Conservation (phyloP, 2,888 invertebrate genomes). For the Labia minor region DNA sequence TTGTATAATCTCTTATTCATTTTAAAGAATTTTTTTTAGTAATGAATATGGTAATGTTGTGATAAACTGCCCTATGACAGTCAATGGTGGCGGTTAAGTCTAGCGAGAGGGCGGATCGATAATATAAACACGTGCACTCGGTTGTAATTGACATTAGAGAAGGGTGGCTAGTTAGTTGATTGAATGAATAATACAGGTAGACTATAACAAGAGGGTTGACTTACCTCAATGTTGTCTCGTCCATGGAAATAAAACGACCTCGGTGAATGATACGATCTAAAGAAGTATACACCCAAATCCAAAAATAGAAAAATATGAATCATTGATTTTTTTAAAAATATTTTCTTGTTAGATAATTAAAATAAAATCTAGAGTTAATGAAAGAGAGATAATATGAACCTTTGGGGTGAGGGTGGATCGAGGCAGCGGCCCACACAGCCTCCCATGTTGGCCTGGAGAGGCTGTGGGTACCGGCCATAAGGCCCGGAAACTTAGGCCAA, state of each 20-base stretch:
- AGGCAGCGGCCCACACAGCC: slow-evolving; percentile 23
- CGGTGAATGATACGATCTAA: slow-evolving; percentile 22
- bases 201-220: not conserved
- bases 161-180: not conserved
- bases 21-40: no score
- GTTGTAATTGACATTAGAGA: no score
- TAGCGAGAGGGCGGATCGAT: no score
- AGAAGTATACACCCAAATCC: not conserved
- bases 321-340: not conserved
- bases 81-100: no score
- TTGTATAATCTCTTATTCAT: no score
- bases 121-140: no score
- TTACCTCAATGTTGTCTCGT: slow-evolving; percentile 23
- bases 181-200: not conserved
- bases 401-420: not conserved
- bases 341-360: no score
- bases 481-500: not conserved
- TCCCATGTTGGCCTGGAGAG: slow-evolving; percentile 22
- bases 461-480: slow-evolving; percentile 1
- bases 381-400: no score
- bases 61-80: no score
- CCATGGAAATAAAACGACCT: slow-evolving; percentile 23
- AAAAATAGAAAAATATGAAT: not conserved
- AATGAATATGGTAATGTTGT: no score
- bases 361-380: no score